Percentiles rank a stretch among this genome's conserved stretches.
phyloP scores from a whole-genome alignment of 2,888 invertebrate genomes.

The Meta bourneti region DNA sequence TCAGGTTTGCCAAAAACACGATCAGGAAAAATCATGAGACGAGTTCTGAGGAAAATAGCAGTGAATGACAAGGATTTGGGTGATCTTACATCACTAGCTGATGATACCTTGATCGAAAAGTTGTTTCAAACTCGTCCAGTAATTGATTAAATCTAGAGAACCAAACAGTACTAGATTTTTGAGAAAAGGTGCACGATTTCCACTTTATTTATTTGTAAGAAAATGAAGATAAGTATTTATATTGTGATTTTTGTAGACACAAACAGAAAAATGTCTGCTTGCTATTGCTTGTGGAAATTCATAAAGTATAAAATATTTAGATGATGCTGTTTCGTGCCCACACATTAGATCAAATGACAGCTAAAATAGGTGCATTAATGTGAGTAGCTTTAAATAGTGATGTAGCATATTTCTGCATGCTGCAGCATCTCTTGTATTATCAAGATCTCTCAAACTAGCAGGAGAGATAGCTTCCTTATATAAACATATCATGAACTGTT shows the following conservation, averaged over 20 bases:
- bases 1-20: conserved; percentile 97
- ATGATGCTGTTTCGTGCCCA: background rate
- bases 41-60: conserved; percentile 96
- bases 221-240: background rate
- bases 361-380: background rate
- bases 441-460: conserved; percentile 15
- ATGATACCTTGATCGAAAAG: conserved; percentile 90
- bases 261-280: background rate
- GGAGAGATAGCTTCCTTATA: conserved; percentile 2
- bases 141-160: conserved; percentile 4
- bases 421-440: conserved; percentile 25
- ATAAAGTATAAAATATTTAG: background rate
- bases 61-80: conserved; percentile 93
- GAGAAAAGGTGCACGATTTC: background rate
- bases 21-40: conserved; percentile 98
- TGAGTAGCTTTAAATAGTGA: background rate
- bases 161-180: background rate
- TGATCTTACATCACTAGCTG: conserved; percentile 95
- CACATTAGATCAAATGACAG: background rate
- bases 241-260: background rate
- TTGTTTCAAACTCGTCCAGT: conserved; percentile 83
- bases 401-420: background rate
- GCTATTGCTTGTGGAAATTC: background rate
- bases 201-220: background rate
- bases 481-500: conserved; percentile 72